Percentiles rank a stretch among this genome's conserved stretches.
These are phyloP conservation scores for Pygocentrus nattereri DNA, from an alignment of 2,797 vertebrate species.

Conservation along the genomic window DNA sequence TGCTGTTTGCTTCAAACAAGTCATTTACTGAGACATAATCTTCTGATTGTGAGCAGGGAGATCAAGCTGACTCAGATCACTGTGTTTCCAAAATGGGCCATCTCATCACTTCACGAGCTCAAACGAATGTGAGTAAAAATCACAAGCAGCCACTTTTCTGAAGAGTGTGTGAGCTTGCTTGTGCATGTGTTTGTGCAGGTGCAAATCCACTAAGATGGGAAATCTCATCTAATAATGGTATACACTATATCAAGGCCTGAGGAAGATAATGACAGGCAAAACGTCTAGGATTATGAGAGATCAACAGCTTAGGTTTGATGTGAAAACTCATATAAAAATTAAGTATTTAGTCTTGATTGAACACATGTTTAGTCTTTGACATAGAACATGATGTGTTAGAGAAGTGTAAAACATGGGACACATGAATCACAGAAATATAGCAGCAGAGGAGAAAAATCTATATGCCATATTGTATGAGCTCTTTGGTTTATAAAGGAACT, in stretches of 20 bases:
- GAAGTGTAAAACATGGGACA: slow-evolving; percentile 65
- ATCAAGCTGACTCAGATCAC: slow-evolving; percentile 61
- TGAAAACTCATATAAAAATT: slow-evolving; percentile 30
- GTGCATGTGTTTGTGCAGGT: slow-evolving; percentile 4
- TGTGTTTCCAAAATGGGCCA: slow-evolving; percentile 39
- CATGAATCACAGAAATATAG: slow-evolving; percentile 56
- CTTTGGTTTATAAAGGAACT: neutral
- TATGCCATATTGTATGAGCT: neutral
- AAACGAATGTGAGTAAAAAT: slow-evolving; percentile 59
- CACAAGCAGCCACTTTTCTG: neutral
- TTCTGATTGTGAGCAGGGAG: slow-evolving; percentile 51
- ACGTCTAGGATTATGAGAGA: neutral
- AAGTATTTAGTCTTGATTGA: slow-evolving; percentile 63
- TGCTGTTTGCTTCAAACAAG: neutral
- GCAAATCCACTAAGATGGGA: too few species aligned
- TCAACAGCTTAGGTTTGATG: slow-evolving; percentile 21
- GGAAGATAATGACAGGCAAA: neutral
- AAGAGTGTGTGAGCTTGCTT: neutral
- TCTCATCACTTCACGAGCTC: slow-evolving; percentile 59
- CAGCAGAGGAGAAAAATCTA: neutral
- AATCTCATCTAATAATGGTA: neutral
- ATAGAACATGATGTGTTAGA: slow-evolving; percentile 60
- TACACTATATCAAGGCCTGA: neutral
- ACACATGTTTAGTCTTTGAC: slow-evolving; percentile 67
- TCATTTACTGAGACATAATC: neutral